These are phyloP conservation scores for Platysternon megacephalum DNA, from an alignment of 2,113 vertebrate species.

Conservation along the genomic window DNA sequence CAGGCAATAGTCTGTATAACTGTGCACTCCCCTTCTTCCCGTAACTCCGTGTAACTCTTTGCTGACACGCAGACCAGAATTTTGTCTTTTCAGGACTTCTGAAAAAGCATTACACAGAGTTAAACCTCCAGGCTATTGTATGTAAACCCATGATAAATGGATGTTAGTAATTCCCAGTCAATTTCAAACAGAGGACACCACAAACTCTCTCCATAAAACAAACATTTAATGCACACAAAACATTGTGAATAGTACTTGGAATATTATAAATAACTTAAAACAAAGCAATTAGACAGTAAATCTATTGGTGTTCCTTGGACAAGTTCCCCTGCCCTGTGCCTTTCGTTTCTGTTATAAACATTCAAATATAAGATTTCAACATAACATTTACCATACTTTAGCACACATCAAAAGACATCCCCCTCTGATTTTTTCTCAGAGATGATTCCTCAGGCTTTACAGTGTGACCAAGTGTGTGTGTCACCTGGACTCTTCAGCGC, in stretches of 20 bases:
- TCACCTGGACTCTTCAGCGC: too few species aligned
- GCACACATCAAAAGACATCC: too few species aligned
- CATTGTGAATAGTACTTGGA: background rate
- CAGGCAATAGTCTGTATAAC: background rate
- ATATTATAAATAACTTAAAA: background rate
- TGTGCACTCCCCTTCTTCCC: background rate
- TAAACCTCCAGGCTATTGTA: background rate
- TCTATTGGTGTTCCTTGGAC: background rate
- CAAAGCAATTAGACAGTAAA: background rate
- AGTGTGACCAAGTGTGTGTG: too few species aligned
- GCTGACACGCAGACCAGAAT: background rate
- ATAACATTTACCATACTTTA: too few species aligned
- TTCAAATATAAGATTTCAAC: too few species aligned
- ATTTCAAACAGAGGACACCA: background rate
- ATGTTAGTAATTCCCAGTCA: background rate
- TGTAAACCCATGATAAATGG: background rate
- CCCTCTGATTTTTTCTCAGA: too few species aligned
- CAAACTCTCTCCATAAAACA: too few species aligned
- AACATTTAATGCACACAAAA: background rate
- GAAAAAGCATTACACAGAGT: background rate
- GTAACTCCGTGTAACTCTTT: background rate
- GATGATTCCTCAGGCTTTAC: too few species aligned
- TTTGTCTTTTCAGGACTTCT: background rate
- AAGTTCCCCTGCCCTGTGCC: background rate
- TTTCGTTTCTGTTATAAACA: too few species aligned